These are phyloP conservation scores for Stigmatopora nigra DNA, from an alignment of 2,113 vertebrate genomes.

Conservation along the genomic window DNA sequence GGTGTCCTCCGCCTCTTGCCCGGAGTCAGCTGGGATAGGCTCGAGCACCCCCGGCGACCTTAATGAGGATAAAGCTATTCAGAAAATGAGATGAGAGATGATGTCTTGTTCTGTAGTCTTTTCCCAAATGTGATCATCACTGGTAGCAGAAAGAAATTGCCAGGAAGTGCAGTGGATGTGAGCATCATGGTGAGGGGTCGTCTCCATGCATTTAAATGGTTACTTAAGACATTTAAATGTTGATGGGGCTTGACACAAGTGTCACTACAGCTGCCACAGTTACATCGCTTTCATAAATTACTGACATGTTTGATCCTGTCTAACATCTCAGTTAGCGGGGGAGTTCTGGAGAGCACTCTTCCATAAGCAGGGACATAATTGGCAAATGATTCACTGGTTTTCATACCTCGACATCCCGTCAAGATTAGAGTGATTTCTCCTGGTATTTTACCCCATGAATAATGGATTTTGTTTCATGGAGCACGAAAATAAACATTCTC, in stretches of 20 bases:
- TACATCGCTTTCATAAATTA: conserved; percentile 58
- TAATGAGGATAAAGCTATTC: too few relatives aligned
- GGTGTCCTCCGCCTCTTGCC: too few relatives aligned
- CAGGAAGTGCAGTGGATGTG: conserved; percentile 31
- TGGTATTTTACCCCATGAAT: conserved; percentile 67
- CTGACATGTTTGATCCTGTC: conserved; percentile 48
- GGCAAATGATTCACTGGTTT: conserved; percentile 65
- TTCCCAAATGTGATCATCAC: conserved; percentile 31
- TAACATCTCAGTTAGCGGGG: conserved; percentile 47
- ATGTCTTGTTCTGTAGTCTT: neutral
- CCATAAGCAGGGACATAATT: conserved; percentile 67
- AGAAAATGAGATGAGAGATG: neutral
- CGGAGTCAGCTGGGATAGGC: too few relatives aligned
- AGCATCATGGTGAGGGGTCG: conserved; percentile 51
- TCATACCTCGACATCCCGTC: conserved; percentile 65
- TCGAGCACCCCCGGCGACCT: too few relatives aligned
- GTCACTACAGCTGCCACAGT: conserved; percentile 44
- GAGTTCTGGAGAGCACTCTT: conserved; percentile 52
- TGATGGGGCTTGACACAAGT: conserved; percentile 36
- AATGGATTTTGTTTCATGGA: conserved; percentile 69
- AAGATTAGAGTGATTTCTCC: conserved; percentile 61
- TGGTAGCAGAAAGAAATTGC: conserved; percentile 30
- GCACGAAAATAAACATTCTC: conserved; percentile 67
- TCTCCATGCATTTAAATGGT: conserved; percentile 67
- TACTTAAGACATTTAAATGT: conserved; percentile 55